Evolutionary conservation across 2,888 invertebrate species (phyloP).

Genomic region (Malthinus seriepunctatus): DNA sequence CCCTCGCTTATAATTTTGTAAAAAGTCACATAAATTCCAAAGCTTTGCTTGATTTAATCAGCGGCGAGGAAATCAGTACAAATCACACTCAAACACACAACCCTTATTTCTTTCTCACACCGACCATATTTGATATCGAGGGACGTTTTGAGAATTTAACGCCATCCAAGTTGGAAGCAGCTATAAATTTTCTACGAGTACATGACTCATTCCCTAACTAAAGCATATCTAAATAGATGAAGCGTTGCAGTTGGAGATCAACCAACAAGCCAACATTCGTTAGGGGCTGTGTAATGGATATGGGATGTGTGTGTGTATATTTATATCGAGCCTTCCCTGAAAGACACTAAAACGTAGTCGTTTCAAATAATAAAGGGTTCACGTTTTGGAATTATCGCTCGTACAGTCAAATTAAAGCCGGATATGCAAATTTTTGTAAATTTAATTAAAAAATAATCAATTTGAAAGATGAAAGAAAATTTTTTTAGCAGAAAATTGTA

Average conservation of each 20-base stretch:
- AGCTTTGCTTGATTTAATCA: no score
- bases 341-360: slow-evolving; percentile 26
- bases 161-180: slow-evolving; percentile 38
- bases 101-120: slow-evolving; percentile 13
- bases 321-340: slow-evolving; percentile 27
- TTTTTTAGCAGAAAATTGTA: no score
- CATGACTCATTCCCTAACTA: slow-evolving; percentile 38
- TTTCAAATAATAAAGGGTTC: slow-evolving; percentile 23
- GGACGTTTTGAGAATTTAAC: slow-evolving; percentile 37
- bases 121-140: slow-evolving; percentile 24
- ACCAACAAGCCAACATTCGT: slow-evolving; percentile 21
- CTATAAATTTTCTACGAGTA: slow-evolving; percentile 39
- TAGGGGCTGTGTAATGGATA: slow-evolving; percentile 29
- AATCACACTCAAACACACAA: slow-evolving; percentile 26
- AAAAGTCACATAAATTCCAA: no score
- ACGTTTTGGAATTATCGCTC: no score
- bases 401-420: no score
- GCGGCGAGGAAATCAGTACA: slow-evolving; percentile 7
- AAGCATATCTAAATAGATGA: slow-evolving; percentile 38
- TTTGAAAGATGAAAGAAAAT: no score
- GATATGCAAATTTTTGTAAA: no score
- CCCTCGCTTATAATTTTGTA: no score
- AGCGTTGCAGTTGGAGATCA: slow-evolving; percentile 22
- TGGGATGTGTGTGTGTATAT: slow-evolving; percentile 21
- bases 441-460: no score